These are phyloP conservation scores for Macrosoma leucophasiata DNA, from an alignment of 2,888 invertebrate genomes.

Conservation along the genomic window DNA sequence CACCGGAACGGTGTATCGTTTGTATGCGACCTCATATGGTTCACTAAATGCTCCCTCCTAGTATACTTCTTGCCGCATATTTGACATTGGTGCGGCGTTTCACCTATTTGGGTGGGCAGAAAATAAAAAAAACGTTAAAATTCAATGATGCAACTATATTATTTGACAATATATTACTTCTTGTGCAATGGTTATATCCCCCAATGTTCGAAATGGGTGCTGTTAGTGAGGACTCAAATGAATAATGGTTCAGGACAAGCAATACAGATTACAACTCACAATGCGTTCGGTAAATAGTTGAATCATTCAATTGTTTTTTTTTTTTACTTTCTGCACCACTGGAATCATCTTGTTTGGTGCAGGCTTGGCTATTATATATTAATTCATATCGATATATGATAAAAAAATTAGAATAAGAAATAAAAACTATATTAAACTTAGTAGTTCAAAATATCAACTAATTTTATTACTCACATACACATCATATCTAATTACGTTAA, in stretches of 20 bases:
- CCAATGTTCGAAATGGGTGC: too few species aligned
- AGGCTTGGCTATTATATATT: slow-evolving; percentile 52
- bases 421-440: too few species aligned
- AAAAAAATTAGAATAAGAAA: too few species aligned
- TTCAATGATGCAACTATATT: slow-evolving; percentile 73
- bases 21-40: slow-evolving; percentile 91
- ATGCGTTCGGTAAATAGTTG: slow-evolving; percentile 59
- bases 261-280: too few species aligned
- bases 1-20: slow-evolving; percentile 92
- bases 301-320: slow-evolving; percentile 62
- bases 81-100: slow-evolving; percentile 91
- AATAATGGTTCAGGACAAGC: background rate
- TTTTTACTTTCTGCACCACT: slow-evolving; percentile 68
- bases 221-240: background rate
- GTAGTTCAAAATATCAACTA: too few species aligned
- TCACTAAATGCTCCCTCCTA: slow-evolving; percentile 90
- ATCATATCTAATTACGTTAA: too few species aligned
- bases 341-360: slow-evolving; percentile 47
- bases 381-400: too few species aligned
- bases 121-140: slow-evolving; percentile 69
- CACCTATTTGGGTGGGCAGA: slow-evolving; percentile 77
- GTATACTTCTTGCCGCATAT: slow-evolving; percentile 93
- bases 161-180: slow-evolving; percentile 41
- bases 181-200: too few species aligned
- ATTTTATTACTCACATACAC: too few species aligned